Evolutionary conservation across 2,888 invertebrate genomes (phyloP).

Genomic region (Trachelus troglodyta): DNA sequence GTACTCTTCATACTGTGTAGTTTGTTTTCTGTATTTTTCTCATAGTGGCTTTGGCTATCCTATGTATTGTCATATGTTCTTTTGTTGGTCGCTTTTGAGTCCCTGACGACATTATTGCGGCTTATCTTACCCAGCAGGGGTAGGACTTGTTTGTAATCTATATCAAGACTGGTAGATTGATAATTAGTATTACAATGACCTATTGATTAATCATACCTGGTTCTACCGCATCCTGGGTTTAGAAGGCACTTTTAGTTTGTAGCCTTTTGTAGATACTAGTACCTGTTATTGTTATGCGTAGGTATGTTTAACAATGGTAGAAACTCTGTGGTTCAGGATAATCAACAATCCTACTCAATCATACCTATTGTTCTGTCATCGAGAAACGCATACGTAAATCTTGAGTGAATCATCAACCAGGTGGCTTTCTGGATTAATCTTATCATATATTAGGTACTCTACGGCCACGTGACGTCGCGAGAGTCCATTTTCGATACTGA

Average conservation of each 20-base stretch:
- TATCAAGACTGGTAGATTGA: background rate
- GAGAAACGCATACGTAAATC: background rate
- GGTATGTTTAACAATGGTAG: background rate
- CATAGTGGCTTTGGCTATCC: background rate
- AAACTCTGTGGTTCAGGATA: background rate
- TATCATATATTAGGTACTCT: background rate
- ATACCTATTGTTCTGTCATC: background rate
- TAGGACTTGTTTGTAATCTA: background rate
- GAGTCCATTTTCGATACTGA: background rate
- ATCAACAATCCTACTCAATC: background rate
- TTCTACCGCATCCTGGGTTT: background rate
- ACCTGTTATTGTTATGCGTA: background rate
- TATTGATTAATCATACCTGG: background rate
- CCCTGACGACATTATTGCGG: background rate
- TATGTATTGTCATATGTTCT: background rate
- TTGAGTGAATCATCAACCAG: background rate
- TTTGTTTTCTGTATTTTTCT: background rate
- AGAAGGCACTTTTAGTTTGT: background rate
- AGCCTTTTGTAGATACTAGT: background rate
- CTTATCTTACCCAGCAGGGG: background rate
- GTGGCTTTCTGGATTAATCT: background rate
- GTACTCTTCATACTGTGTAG: background rate
- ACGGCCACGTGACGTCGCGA: background rate
- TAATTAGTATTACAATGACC: background rate
- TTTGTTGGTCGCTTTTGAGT: background rate